Percentiles rank a stretch among this genome's conserved stretches.
These are phyloP conservation scores for Tetramorium parvispinum DNA, from an alignment of 1,140 invertebrate genomes.

Conservation along the genomic window DNA sequence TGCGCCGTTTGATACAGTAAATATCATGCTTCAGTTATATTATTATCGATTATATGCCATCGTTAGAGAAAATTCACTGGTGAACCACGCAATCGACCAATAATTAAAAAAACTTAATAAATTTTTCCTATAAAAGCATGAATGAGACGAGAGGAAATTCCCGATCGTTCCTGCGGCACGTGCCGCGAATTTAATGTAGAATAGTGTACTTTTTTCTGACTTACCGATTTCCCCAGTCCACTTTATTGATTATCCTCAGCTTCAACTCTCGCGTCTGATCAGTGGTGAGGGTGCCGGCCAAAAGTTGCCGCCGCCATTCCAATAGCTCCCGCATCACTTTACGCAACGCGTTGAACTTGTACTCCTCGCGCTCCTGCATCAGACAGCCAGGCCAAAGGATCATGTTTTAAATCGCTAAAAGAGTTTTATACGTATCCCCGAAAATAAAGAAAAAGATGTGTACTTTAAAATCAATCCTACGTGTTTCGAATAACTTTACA, in stretches of 20 bases:
- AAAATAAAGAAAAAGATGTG: neutral
- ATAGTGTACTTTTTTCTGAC: conserved; percentile 79
- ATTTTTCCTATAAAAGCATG: neutral
- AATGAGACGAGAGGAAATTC: neutral
- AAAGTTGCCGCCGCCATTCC: conserved; percentile 92
- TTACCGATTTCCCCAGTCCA: conserved; percentile 98
- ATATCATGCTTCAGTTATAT: neutral
- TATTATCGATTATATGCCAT: neutral
- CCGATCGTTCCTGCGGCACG: neutral
- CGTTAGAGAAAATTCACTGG: neutral
- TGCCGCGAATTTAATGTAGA: conserved; percentile 7
- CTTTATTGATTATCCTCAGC: conserved; percentile 94
- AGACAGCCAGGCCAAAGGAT: neutral
- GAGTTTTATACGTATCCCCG: neutral
- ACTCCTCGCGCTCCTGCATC: conserved; percentile 91
- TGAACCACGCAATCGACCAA: neutral
- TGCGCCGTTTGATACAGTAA: neutral
- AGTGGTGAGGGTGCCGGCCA: conserved; percentile 94
- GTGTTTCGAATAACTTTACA: neutral
- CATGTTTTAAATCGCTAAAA: neutral
- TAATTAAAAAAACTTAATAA: neutral
- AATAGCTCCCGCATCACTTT: conserved; percentile 96
- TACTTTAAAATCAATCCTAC: neutral
- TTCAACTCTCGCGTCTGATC: conserved; percentile 95
- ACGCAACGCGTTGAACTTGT: conserved; percentile 93